Conservation (phyloP, 2,888 invertebrate genomes). For the Tipula lateralis region DNA sequence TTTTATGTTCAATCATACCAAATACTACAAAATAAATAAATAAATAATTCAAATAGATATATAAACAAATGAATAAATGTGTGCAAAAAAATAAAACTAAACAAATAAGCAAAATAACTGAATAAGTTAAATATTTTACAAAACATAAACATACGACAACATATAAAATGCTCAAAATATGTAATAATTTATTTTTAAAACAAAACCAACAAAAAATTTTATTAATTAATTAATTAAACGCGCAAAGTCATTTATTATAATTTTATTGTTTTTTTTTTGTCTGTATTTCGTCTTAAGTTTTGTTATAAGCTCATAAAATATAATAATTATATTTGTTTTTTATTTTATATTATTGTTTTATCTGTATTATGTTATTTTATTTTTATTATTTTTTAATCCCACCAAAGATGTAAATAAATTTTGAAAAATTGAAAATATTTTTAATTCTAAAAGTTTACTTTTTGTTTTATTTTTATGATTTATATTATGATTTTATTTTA, state of each 20-base stretch:
- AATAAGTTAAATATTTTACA: background rate
- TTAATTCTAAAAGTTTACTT: background rate
- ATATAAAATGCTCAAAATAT: conserved; percentile 7
- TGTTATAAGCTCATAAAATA: conserved; percentile 3
- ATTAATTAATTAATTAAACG: background rate
- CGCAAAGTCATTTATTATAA: conserved; percentile 19
- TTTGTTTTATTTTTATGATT: background rate
- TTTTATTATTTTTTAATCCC: conserved; percentile 27
- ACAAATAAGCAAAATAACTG: background rate
- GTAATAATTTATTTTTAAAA: background rate
- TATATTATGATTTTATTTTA: background rate
- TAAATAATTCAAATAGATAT: background rate
- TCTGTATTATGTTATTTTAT: conserved; percentile 26
- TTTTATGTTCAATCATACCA: background rate
- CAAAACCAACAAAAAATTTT: background rate
- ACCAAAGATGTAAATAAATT: conserved; percentile 27
- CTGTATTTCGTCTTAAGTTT: background rate
- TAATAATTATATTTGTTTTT: background rate
- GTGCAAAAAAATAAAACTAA: background rate
- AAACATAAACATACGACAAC: background rate
- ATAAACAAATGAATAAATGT: background rate
- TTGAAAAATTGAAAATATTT: conserved; percentile 13
- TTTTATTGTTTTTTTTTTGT: background rate
- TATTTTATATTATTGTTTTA: background rate
- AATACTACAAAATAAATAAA: background rate